Evolutionary conservation across 2,888 invertebrate species (phyloP).

Genomic region (Cataglyphis cursor): DNA sequence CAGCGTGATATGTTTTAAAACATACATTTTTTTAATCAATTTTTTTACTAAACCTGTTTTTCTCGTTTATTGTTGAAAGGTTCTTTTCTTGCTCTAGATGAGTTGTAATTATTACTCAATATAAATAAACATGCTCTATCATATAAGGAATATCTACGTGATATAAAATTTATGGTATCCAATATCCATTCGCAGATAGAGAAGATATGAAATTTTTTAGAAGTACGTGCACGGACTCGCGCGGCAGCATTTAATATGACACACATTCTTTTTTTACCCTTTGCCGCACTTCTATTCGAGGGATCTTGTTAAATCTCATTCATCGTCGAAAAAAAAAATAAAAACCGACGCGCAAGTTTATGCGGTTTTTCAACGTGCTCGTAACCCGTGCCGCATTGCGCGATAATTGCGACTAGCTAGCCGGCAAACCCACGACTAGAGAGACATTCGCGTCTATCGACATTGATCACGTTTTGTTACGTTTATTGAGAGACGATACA

Average conservation of each 20-base stretch:
- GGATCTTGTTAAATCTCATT: constrained; percentile 56
- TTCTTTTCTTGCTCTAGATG: not conserved
- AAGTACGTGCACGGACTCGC: constrained; percentile 41
- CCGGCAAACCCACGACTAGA: constrained; percentile 29
- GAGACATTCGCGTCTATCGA: constrained; percentile 18
- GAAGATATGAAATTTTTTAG: constrained; percentile 49
- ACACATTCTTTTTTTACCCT: constrained; percentile 1
- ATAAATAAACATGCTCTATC: not conserved
- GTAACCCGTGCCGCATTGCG: constrained; percentile 32
- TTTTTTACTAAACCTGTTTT: not conserved
- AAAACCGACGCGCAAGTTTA: constrained; percentile 24
- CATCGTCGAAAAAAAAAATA: constrained; percentile 33
- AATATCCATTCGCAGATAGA: constrained; percentile 33
- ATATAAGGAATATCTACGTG: not conserved
- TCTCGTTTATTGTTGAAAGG: not conserved
- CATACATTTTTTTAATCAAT: not conserved
- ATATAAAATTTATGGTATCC: constrained; percentile 46
- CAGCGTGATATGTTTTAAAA: not conserved
- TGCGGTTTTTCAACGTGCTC: constrained; percentile 46
- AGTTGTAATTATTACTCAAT: constrained; percentile 31
- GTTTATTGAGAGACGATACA: constrained; percentile 44
- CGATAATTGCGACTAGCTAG: constrained; percentile 47
- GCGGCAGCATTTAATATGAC: constrained; percentile 40
- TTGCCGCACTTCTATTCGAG: constrained; percentile 19
- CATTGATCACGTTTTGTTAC: constrained; percentile 48